Conservation (phyloP, 2,888 invertebrate species). For the Tinea trinotella region DNA sequence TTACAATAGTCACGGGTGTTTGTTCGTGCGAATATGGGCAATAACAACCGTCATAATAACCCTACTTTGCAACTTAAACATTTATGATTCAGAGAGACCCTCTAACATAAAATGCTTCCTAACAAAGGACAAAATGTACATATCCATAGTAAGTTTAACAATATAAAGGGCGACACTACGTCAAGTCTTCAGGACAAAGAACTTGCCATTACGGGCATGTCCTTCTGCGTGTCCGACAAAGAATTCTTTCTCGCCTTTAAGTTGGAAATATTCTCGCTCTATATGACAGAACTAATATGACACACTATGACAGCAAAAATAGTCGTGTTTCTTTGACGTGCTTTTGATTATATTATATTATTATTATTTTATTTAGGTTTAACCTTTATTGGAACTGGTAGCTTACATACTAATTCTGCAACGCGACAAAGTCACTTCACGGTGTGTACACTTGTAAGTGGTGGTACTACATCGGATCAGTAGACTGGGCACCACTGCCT, state of each 20-base stretch:
- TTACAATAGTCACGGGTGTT: background rate
- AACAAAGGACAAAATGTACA: conserved; percentile 6
- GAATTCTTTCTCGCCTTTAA: conserved; percentile 6
- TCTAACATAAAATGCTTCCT: background rate
- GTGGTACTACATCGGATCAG: no score
- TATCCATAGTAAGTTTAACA: conserved; percentile 3
- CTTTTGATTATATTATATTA: no score
- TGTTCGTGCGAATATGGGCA: background rate
- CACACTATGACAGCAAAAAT: no score
- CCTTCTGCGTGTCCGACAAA: conserved; percentile 15
- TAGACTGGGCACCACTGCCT: no score
- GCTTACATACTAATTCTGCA: no score
- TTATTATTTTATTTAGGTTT: no score
- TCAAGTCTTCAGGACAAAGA: conserved; percentile 18
- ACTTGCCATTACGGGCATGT: conserved; percentile 17
- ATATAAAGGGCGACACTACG: conserved; percentile 13
- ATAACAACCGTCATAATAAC: conserved; percentile 12
- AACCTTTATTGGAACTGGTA: no score
- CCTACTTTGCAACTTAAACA: conserved; percentile 10
- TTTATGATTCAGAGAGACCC: conserved; percentile 10
- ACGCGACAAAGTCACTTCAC: no score
- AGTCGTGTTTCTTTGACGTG: no score
- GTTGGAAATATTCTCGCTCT: background rate
- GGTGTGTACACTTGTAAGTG: no score
- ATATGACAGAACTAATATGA: no score